Conservation (phyloP, 2,797 vertebrate species). For the Bovichtus variegatus region DNA sequence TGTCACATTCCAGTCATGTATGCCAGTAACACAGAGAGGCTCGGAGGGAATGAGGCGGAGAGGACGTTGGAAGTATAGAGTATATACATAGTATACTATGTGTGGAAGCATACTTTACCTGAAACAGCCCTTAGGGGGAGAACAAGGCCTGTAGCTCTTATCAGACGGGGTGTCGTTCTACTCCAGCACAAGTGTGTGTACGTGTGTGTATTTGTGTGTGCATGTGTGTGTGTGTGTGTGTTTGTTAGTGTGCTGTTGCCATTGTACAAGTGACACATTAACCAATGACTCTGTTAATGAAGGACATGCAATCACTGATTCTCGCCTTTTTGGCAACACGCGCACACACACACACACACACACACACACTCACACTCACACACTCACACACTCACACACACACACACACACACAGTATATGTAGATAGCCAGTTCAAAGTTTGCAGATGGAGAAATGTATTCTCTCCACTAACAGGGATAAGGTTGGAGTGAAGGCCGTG, state of each 20-base stretch:
- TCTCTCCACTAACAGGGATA: conserved; percentile 19
- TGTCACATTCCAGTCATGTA: conserved; percentile 57
- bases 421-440: conserved; percentile 77
- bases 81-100: no score
- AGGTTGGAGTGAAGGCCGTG: conserved; percentile 49
- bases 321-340: conserved; percentile 51
- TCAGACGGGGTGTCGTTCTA: conserved; percentile 55
- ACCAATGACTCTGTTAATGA: conserved; percentile 82
- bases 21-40: conserved; percentile 35
- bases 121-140: conserved; percentile 47
- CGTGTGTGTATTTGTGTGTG: conserved; percentile 19
- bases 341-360: conserved; percentile 33
- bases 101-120: conserved; percentile 64
- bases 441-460: conserved; percentile 60
- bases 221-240: conserved; percentile 36
- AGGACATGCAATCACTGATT: conserved; percentile 78
- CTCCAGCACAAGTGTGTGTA: conserved; percentile 37
- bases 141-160: conserved; percentile 35
- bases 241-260: conserved; percentile 45
- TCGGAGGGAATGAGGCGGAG: conserved; percentile 40
- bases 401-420: conserved; percentile 26
- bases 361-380: conserved; percentile 34
- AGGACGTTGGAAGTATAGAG: no score
- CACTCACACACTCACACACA: conserved; percentile 27
- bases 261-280: conserved; percentile 80